phyloP scores from a whole-genome alignment of 2,113 vertebrate species.

The Triplophysa dalaica region DNA sequence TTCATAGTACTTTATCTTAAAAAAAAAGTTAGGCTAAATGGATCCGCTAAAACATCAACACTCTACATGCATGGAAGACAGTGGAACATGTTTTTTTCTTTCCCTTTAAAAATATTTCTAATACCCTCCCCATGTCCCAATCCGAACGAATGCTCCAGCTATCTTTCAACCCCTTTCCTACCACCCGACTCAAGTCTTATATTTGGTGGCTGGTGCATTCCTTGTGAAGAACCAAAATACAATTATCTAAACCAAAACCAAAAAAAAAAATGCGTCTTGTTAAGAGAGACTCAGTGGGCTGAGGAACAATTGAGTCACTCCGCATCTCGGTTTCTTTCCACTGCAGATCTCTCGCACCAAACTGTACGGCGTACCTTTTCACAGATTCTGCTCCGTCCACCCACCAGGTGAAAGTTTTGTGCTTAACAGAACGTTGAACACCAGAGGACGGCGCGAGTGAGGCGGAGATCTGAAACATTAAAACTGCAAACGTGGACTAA shows the following conservation, averaged over 20 bases:
- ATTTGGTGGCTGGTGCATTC: constrained; percentile 78
- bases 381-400: not conserved
- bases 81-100: constrained; percentile 70
- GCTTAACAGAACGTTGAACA: constrained; percentile 23
- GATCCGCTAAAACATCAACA: constrained; percentile 57
- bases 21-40: constrained; percentile 63
- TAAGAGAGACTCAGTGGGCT: constrained; percentile 1
- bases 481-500: not conserved
- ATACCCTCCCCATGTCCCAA: constrained; percentile 36
- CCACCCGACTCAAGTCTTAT: constrained; percentile 62
- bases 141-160: constrained; percentile 66
- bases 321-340: not conserved
- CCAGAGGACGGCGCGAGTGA: not conserved
- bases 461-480: constrained; percentile 43
- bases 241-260: constrained; percentile 66
- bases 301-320: not conserved
- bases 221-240: constrained; percentile 66
- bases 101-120: constrained; percentile 56
- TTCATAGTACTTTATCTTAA: constrained; percentile 56
- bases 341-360: constrained; percentile 11
- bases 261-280: not conserved
- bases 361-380: constrained; percentile 24
- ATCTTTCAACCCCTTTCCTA: constrained; percentile 49
- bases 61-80: constrained; percentile 82
- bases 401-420: constrained; percentile 33